A percentile compares a stretch with the other conserved stretches of the same genome.
Evolutionary conservation across 2,888 invertebrate genomes (phyloP).

Genomic region (Hoplodrina ambigua): DNA sequence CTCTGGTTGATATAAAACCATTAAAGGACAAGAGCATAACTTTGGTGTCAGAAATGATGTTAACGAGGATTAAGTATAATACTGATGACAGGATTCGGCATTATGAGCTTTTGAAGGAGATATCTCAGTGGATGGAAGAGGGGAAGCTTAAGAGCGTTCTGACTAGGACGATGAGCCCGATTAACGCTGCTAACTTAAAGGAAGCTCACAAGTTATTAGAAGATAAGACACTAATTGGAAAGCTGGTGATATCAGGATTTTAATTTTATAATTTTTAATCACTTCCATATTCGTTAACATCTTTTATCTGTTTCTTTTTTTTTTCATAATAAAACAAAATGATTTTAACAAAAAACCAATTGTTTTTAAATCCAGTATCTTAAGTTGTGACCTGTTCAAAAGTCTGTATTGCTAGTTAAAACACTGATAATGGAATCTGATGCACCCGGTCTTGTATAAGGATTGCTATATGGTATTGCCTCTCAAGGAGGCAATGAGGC

Average conservation of each 20-base stretch:
- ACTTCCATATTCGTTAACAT: background rate
- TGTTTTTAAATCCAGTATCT: too few species aligned
- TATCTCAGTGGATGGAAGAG: conserved; percentile 79
- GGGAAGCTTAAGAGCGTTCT: conserved; percentile 79
- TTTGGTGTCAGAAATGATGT: conserved; percentile 81
- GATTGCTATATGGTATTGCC: too few species aligned
- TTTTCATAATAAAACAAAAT: background rate
- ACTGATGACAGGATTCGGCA: conserved; percentile 80
- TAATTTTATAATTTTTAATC: conserved; percentile 45
- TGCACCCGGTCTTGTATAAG: too few species aligned
- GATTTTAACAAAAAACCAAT: background rate
- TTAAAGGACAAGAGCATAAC: conserved; percentile 85
- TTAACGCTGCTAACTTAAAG: conserved; percentile 82
- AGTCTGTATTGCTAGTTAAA: too few species aligned
- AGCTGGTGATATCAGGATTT: conserved; percentile 80
- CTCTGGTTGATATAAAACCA: conserved; percentile 75
- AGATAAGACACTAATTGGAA: conserved; percentile 79
- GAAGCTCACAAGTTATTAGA: conserved; percentile 83
- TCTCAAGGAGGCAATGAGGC: too few species aligned
- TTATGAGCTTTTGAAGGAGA: conserved; percentile 75
- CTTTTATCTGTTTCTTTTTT: background rate
- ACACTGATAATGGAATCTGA: too few species aligned
- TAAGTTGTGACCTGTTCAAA: too few species aligned
- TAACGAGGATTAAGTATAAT: conserved; percentile 81
- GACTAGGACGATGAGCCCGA: conserved; percentile 79